phyloP scores from a whole-genome alignment of 2,888 invertebrate genomes.

The Drosophila emarginata region DNA sequence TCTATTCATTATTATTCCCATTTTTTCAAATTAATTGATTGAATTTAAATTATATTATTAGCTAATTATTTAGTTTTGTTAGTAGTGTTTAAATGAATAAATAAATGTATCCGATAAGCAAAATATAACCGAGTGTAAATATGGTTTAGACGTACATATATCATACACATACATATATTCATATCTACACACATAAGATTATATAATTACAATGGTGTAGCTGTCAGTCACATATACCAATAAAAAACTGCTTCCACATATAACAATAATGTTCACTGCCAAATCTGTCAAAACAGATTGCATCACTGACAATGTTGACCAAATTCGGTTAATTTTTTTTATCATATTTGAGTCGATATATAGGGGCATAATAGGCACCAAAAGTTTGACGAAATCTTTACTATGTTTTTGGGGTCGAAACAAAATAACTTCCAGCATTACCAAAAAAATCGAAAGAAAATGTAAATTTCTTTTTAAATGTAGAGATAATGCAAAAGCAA shows the following conservation, averaged over 20 bases:
- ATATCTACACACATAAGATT: not conserved
- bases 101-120: no score
- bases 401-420: conserved; percentile 18
- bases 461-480: conserved; percentile 25
- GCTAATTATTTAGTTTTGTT: no score
- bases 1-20: no score
- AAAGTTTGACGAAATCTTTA: conserved; percentile 24
- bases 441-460: conserved; percentile 43
- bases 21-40: no score
- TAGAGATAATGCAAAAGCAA: conserved; percentile 43
- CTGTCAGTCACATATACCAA: conserved; percentile 19
- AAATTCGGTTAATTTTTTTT: conserved; percentile 31
- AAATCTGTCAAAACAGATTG: conserved; percentile 43
- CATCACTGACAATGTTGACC: conserved; percentile 33
- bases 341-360: conserved; percentile 27
- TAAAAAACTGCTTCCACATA: conserved; percentile 39
- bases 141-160: no score
- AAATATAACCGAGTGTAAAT: no score
- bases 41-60: no score
- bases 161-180: no score
- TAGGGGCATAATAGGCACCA: conserved; percentile 41
- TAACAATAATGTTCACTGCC: conserved; percentile 50
- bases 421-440: conserved; percentile 43
- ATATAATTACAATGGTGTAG: conserved; percentile 38
- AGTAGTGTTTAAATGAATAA: no score